Evolutionary conservation across 2,113 vertebrate genomes (phyloP).

Genomic region (crab-eating macaque (Macaca fascicularis)): DNA sequence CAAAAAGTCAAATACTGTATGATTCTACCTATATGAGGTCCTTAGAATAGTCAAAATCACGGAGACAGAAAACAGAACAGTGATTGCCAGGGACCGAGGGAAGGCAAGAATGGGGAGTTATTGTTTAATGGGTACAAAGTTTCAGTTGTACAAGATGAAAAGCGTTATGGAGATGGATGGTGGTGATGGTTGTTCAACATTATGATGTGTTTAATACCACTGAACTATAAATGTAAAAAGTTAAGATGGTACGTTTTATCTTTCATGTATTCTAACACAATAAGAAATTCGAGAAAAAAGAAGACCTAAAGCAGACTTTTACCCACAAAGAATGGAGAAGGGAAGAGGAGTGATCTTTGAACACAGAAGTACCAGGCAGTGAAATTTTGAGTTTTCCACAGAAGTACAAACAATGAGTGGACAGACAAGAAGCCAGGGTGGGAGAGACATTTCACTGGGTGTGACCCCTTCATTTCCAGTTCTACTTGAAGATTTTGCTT

Average conservation of each 20-base stretch:
- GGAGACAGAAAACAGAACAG: not conserved
- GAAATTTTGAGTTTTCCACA: constrained; percentile 18
- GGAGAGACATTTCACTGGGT: not conserved
- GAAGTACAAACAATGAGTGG: not conserved
- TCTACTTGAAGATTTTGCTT: constrained; percentile 34
- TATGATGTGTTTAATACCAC: not conserved
- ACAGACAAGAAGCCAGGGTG: not conserved
- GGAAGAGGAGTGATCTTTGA: not conserved
- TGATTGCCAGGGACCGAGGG: not conserved
- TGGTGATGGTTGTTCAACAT: not conserved
- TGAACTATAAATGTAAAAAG: not conserved
- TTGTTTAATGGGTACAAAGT: not conserved
- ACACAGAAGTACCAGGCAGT: not conserved
- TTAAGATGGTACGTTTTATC: not conserved
- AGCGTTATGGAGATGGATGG: not conserved
- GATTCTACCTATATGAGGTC: not conserved
- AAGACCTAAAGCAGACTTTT: constrained; percentile 16
- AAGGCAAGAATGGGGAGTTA: not conserved
- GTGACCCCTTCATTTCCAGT: not conserved
- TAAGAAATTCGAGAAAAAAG: not conserved
- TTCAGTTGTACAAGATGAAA: not conserved
- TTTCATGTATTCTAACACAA: not conserved
- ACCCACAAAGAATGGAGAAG: not conserved
- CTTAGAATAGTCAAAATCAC: constrained; percentile 14
- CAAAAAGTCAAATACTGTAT: not conserved